Base-by-base conservation (phyloP, 2,797 vertebrate species). In the Rhodeus uyekii region DNA sequence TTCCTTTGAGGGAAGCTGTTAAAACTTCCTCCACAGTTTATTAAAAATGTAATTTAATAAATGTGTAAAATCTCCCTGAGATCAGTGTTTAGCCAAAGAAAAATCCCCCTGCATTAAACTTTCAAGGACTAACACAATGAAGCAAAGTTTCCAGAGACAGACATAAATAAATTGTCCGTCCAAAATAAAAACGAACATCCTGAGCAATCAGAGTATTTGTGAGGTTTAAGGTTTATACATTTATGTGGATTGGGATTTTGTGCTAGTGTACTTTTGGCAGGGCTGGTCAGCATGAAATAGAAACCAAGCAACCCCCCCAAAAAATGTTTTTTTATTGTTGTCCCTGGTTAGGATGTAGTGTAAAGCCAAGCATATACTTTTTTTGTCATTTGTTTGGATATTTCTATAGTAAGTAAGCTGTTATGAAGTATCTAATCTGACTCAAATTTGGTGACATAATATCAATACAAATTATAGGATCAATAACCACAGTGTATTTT, bases 1-100 rank as follows among this genome's bases (percentile, higher is more conserved):
- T 68, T 82, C 38, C 36, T 82, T 18, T 68, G 39, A 22, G 64
- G 72, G 14, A 50, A 82, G 38, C n/a, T 68, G 50, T 58, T 76
- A 69, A 44, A 36, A 46, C 50, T 22, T 36, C 34, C 46, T 73
- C 55, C n/a, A 19, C 9, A 44, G 53, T 80, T 72, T 81, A 19
- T 53, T 29, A 24, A 60, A 46, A 68, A 38, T 60, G 4, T 58
- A 48, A 55, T 39, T 67, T 75, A 76, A 76, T 58, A 65, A 76
- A 68, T 68, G 61, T 44, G 10, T 81, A 74, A 64, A 81, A 53
- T 81, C 9, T 61, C 14, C 22, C 55, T 34, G 14, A 36, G 64
- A 61, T 72, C 22, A 36, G 53, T 50, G 27, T 58, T 14, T 3
- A 36, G n/a, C 48, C 39, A 42, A 42, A 10, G 24, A 27, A 64